phyloP scores from a whole-genome alignment of 2,113 vertebrate genomes.

The Gambusia holbrooki region DNA sequence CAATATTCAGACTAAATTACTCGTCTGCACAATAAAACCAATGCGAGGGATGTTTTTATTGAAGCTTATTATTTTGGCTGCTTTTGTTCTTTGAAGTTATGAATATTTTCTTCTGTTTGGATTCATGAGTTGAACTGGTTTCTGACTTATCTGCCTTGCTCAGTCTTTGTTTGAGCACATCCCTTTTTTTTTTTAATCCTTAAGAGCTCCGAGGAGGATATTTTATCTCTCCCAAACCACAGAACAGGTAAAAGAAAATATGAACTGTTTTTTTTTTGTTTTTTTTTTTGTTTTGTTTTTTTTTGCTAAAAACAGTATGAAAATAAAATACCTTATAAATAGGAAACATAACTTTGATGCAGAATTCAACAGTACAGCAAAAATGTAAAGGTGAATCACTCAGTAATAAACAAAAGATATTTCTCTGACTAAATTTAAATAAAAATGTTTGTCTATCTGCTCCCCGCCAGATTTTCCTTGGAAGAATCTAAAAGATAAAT shows the following conservation, averaged over 20 bases:
- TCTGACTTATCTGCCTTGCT: neutral
- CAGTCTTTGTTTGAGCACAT: neutral
- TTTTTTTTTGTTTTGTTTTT: neutral
- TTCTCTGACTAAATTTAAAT: too few species aligned
- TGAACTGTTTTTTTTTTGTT: neutral
- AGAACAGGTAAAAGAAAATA: neutral
- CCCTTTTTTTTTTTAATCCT: neutral
- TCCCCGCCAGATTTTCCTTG: too few species aligned
- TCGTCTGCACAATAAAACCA: neutral
- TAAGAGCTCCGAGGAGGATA: neutral
- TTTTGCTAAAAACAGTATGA: neutral
- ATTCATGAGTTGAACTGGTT: neutral
- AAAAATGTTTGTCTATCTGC: too few species aligned
- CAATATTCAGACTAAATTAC: neutral
- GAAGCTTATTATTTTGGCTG: neutral
- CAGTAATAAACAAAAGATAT: too few species aligned
- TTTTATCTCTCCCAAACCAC: neutral
- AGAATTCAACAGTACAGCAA: neutral
- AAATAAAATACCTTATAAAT: neutral
- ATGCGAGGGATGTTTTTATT: neutral
- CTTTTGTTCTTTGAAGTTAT: neutral
- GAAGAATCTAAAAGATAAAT: neutral
- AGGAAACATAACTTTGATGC: neutral
- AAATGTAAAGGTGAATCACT: neutral
- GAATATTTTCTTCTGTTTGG: neutral